These are phyloP conservation scores for Cepaea nemoralis DNA, from an alignment of 1,140 invertebrate genomes.

Conservation along the genomic window DNA sequence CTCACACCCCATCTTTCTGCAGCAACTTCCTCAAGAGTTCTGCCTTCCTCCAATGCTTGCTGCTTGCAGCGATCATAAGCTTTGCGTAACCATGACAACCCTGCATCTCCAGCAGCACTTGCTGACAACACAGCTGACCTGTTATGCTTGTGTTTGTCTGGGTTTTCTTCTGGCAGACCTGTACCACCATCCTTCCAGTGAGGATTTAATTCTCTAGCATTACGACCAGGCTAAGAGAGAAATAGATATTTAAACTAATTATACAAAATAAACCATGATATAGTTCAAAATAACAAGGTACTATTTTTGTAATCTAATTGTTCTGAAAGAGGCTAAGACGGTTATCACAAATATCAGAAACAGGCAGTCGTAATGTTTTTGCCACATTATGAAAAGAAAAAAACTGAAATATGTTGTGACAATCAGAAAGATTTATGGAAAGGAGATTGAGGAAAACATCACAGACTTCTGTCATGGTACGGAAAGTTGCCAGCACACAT, in stretches of 20 bases:
- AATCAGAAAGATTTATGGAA: no score
- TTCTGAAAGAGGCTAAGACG: no score
- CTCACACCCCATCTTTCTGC: conserved; percentile 78
- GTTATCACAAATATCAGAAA: no score
- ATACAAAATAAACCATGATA: background rate
- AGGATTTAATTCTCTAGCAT: conserved; percentile 87
- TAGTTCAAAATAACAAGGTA: no score
- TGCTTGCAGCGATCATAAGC: conserved; percentile 76
- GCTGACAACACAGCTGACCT: conserved; percentile 5
- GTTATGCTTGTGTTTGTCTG: conserved; percentile 28
- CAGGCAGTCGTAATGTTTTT: no score
- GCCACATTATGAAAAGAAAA: no score
- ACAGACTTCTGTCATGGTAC: no score
- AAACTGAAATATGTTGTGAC: no score
- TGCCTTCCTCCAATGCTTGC: conserved; percentile 75
- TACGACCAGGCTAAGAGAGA: conserved; percentile 78
- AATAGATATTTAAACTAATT: no score
- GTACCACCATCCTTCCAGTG: conserved; percentile 91
- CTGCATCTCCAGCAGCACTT: conserved; percentile 56
- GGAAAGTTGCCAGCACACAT: no score
- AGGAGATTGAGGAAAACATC: no score
- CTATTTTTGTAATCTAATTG: no score
- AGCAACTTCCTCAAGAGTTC: conserved; percentile 76
- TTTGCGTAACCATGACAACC: conserved; percentile 76
- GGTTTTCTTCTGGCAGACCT: conserved; percentile 78